phyloP scores from a whole-genome alignment of 2,797 vertebrate genomes.

The Euphonia xanthogaster region DNA sequence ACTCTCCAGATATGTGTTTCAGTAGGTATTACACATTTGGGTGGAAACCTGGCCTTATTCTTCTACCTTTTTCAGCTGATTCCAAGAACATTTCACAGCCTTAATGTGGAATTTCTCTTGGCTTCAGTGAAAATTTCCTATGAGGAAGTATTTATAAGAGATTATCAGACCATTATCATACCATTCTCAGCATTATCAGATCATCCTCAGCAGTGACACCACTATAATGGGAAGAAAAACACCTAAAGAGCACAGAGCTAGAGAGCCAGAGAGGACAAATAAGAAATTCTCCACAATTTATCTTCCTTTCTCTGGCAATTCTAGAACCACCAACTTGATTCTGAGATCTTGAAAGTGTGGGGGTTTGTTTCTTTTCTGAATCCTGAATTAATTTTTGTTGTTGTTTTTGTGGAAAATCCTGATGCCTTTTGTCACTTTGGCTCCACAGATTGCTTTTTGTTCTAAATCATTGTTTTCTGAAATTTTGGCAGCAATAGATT shows the following conservation, averaged over 20 bases:
- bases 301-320: neutral
- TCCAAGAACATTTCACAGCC: neutral
- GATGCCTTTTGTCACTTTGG: neutral
- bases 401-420: neutral
- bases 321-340: neutral
- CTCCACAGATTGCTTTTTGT: neutral
- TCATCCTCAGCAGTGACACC: neutral
- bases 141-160: neutral
- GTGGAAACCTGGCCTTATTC: neutral
- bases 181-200: neutral
- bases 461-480: neutral
- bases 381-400: neutral
- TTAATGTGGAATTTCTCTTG: neutral
- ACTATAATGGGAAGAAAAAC: neutral
- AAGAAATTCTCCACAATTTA: neutral
- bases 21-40: neutral
- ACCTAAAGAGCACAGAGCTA: neutral
- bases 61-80: neutral
- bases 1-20: neutral
- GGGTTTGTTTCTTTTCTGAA: neutral
- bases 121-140: neutral
- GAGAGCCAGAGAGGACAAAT: neutral
- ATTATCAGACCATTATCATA: neutral
- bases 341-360: neutral
- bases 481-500: neutral